Conservation (phyloP, 1,140 invertebrate genomes). For the Holotrichia oblita region DNA sequence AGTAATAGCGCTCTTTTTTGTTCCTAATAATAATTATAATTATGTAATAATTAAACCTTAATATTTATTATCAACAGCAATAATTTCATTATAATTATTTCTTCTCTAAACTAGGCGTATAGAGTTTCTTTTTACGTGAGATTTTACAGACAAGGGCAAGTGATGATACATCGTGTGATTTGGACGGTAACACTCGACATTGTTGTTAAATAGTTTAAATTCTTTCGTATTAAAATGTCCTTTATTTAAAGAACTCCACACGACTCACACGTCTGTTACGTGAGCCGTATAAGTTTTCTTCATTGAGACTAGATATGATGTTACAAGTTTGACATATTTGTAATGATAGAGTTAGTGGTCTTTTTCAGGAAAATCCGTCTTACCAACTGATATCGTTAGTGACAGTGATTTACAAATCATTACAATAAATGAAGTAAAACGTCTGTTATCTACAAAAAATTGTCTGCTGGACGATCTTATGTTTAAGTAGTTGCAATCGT, state of each 20-base stretch:
- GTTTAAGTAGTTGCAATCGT: too few relatives aligned
- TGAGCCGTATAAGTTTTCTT: neutral
- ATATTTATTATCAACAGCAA: neutral
- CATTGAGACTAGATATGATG: neutral
- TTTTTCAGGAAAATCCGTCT: neutral
- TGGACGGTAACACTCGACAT: neutral
- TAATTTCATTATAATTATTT: neutral
- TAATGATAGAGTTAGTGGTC: neutral
- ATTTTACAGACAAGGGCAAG: neutral
- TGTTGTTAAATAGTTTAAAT: neutral
- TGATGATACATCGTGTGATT: constrained; percentile 1
- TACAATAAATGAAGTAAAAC: too few relatives aligned
- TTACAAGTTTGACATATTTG: neutral
- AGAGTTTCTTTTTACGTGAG: neutral
- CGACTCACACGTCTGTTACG: too few relatives aligned
- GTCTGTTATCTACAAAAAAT: too few relatives aligned
- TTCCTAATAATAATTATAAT: neutral
- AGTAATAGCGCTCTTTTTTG: neutral
- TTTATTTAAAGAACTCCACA: too few relatives aligned
- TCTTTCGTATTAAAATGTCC: neutral
- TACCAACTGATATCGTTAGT: too few relatives aligned
- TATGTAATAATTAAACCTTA: neutral
- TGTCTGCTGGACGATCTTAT: too few relatives aligned
- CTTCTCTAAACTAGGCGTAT: neutral
- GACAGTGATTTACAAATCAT: too few relatives aligned